These are phyloP conservation scores for Cottus gobio DNA, from an alignment of 2,113 vertebrate genomes.

Conservation along the genomic window DNA sequence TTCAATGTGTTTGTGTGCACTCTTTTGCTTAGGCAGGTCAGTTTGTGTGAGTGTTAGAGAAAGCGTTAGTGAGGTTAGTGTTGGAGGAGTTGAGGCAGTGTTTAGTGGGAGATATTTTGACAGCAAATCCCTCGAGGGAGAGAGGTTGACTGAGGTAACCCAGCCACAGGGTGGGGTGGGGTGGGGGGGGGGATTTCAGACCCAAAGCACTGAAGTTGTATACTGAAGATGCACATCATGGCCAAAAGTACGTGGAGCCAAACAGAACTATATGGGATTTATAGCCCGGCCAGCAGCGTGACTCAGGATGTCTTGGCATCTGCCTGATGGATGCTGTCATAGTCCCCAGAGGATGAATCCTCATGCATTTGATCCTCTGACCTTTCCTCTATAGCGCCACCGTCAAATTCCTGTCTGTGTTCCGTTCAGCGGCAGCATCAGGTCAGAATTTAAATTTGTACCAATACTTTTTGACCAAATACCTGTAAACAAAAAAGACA, in stretches of 20 bases:
- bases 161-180: neutral
- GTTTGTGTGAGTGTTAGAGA: slow-evolving; percentile 16
- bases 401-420: neutral
- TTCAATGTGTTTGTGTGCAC: slow-evolving; percentile 17
- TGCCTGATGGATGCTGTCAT: no score
- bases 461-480: neutral
- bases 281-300: neutral
- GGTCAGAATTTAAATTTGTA: neutral
- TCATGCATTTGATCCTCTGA: neutral
- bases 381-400: no score
- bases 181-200: neutral
- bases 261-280: neutral
- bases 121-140: slow-evolving; percentile 43
- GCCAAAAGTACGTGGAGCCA: neutral
- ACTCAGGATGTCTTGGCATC: neutral
- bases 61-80: slow-evolving; percentile 44
- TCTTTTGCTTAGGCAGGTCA: slow-evolving; percentile 11
- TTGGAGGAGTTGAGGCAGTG: slow-evolving; percentile 31
- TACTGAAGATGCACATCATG: neutral
- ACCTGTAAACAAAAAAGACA: neutral
- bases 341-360: neutral
- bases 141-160: slow-evolving; percentile 16
- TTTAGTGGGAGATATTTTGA: slow-evolving; percentile 56
- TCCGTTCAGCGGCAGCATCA: neutral
- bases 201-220: neutral